Percentiles rank a stretch among this genome's conserved stretches.
These are phyloP conservation scores for Psilopogon haemacephalus DNA, from an alignment of 2,113 vertebrate genomes.

Conservation along the genomic window DNA sequence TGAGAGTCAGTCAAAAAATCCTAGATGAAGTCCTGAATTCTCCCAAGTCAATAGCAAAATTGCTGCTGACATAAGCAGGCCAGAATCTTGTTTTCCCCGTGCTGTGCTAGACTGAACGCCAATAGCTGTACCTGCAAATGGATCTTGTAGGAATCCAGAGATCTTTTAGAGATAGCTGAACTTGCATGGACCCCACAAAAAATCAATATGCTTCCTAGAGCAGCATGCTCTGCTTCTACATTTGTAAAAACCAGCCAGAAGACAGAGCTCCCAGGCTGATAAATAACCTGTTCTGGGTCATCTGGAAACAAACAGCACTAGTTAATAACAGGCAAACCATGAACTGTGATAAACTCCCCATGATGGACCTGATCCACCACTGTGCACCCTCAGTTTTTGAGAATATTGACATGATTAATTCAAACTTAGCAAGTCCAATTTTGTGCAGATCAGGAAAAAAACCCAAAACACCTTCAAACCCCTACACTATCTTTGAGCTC, in stretches of 20 bases:
- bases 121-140: slow-evolving; percentile 38
- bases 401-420: background rate
- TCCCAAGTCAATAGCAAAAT: slow-evolving; percentile 6
- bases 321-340: slow-evolving; percentile 6
- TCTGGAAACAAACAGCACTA: slow-evolving; percentile 22
- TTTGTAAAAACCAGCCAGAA: slow-evolving; percentile 25
- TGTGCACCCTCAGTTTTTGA: background rate
- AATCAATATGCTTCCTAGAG: slow-evolving; percentile 33
- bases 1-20: background rate
- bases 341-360: background rate
- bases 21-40: background rate
- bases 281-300: slow-evolving; percentile 30
- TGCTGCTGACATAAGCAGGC: background rate
- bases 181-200: slow-evolving; percentile 43
- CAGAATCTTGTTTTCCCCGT: background rate
- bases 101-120: slow-evolving; percentile 3
- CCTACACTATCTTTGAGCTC: background rate
- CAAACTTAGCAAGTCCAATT: background rate
- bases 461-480: background rate
- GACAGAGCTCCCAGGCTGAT: slow-evolving; percentile 19
- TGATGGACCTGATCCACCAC: background rate
- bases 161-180: slow-evolving; percentile 56
- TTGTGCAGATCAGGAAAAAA: background rate
- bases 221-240: background rate
- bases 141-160: slow-evolving; percentile 52